Conservation (phyloP, 2,888 invertebrate genomes). For the Ormyrus nitidulus region DNA sequence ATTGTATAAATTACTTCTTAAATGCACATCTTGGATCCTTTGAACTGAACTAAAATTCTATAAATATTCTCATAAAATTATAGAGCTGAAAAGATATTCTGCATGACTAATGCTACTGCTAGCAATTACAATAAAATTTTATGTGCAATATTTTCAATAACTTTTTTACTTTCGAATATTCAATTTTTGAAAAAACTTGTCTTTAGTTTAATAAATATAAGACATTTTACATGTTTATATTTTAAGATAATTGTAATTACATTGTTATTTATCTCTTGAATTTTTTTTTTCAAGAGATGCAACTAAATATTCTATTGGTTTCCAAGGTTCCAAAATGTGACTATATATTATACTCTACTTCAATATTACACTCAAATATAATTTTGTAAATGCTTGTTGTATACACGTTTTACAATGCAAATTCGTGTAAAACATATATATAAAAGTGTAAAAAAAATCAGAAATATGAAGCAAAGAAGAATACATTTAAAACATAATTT, state of each 20-base stretch:
- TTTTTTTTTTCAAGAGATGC: background rate
- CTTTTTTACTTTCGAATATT: background rate
- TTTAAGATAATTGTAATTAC: no score
- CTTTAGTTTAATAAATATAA: background rate
- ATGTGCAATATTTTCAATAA: conserved; percentile 11
- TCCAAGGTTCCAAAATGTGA: conserved; percentile 24
- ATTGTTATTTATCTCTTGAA: no score
- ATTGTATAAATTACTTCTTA: conserved; percentile 23
- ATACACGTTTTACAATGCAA: conserved; percentile 7
- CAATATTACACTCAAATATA: conserved; percentile 6
- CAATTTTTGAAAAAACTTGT: background rate
- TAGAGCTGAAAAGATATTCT: background rate
- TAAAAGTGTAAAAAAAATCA: background rate
- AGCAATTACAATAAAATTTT: conserved; percentile 2
- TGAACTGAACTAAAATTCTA: background rate
- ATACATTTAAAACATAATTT: background rate
- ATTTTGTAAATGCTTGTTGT: conserved; percentile 45
- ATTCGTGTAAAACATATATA: conserved; percentile 5
- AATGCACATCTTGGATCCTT: conserved; percentile 26
- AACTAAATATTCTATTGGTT: conserved; percentile 21
- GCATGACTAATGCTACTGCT: background rate
- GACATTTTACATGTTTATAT: background rate
- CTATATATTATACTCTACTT: conserved; percentile 6
- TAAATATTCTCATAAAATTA: conserved; percentile 10
- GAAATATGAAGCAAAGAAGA: background rate